These are phyloP conservation scores for Dysidea cf. avara DNA, from an alignment of 37 sponge, comb jelly and placozoan genomes.

Conservation along the genomic window DNA sequence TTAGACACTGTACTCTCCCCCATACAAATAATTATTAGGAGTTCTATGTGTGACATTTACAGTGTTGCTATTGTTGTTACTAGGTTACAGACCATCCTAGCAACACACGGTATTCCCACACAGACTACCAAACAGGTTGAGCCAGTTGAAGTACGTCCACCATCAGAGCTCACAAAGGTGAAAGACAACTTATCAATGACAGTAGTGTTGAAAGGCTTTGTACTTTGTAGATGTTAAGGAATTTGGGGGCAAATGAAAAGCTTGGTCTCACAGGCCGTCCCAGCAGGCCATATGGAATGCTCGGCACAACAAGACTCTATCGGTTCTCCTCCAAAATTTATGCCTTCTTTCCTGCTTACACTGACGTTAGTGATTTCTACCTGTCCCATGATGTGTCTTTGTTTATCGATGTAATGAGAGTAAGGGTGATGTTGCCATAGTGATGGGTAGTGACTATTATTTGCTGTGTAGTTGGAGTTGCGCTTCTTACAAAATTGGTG, in stretches of 20 bases:
- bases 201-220: background rate
- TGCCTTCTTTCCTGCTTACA: conserved; percentile 78
- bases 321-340: no score
- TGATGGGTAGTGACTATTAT: no score
- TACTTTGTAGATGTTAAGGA: conserved; percentile 36
- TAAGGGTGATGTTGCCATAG: no score
- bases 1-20: background rate
- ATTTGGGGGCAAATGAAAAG: conserved; percentile 72
- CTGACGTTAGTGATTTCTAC: conserved; percentile 84
- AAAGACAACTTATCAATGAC: background rate
- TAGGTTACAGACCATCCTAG: conserved; percentile 81
- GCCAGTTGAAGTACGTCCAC: conserved; percentile 68
- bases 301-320: no score
- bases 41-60: background rate
- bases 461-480: no score
- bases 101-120: conserved; percentile 88
- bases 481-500: no score
- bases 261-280: conserved; percentile 83
- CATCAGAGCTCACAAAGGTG: conserved; percentile 62
- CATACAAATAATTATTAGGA: background rate
- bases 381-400: conserved; percentile 77
- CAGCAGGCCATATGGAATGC: conserved; percentile 78
- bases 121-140: conserved; percentile 91
- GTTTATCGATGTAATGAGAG: conserved; percentile 72
- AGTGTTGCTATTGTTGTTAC: no score